Conservation (phyloP, 92 coral and sea anemone species). For the Parazoanthus atlanticus region DNA sequence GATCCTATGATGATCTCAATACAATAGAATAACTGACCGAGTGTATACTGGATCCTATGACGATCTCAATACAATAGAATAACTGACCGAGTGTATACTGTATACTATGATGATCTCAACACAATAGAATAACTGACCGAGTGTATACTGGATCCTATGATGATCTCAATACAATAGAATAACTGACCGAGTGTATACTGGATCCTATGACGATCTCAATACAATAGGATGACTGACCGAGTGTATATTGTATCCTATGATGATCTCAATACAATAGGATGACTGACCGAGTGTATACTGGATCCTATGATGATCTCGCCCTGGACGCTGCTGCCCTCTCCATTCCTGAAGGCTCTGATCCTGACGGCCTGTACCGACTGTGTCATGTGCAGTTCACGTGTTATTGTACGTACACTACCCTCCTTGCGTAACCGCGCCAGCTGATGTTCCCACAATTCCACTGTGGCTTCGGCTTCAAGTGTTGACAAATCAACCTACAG, state of each 20-base stretch:
- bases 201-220: background rate
- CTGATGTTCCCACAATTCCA: conserved; percentile 95
- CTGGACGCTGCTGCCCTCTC: conserved; percentile 83
- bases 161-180: no score
- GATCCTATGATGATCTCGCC: conserved; percentile 83
- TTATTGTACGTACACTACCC: conserved; percentile 83
- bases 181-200: no score
- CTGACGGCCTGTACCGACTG: conserved; percentile 94
- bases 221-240: background rate
- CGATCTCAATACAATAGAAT: background rate
- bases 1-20: background rate
- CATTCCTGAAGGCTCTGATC: conserved; percentile 87
- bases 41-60: no score
- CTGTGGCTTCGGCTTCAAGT: conserved; percentile 93
- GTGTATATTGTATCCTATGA: background rate
- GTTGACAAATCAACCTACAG: conserved; percentile 86
- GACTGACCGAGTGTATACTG: conserved; percentile 85
- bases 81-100: no score
- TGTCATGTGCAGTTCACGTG: conserved; percentile 87
- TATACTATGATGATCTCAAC: no score
- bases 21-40: background rate
- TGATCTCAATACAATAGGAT: no score
- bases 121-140: conserved; percentile 59
- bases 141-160: conserved; percentile 34
- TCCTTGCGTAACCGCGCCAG: conserved; percentile 85